Evolutionary conservation across 2,888 invertebrate species (phyloP).

Genomic region (Ormyrus pomaceus): DNA sequence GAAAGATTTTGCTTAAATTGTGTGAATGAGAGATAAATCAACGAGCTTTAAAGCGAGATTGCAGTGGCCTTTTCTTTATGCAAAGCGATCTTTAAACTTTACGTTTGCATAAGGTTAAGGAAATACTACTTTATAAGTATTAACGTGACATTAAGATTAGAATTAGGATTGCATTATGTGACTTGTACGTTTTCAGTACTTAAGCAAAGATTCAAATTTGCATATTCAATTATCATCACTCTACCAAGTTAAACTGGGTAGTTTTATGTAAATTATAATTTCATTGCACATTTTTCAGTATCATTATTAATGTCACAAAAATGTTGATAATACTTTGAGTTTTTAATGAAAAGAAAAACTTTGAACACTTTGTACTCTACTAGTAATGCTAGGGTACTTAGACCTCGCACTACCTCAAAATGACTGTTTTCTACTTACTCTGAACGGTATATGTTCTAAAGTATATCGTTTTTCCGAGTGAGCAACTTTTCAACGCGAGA

Average conservation of each 20-base stretch:
- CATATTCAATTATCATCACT: background rate
- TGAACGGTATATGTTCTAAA: constrained; percentile 4
- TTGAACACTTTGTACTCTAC: background rate
- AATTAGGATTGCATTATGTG: background rate
- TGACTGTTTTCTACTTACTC: constrained; percentile 27
- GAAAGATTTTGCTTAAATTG: background rate
- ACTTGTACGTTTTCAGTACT: no score
- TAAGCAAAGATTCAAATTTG: background rate
- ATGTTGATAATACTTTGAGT: background rate
- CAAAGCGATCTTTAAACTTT: background rate
- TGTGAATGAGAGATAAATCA: background rate
- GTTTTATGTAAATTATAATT: background rate
- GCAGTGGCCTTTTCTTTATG: no score
- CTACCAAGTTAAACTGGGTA: background rate
- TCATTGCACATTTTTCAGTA: background rate
- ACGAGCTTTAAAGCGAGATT: no score
- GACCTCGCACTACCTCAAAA: constrained; percentile 28
- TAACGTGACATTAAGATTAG: background rate
- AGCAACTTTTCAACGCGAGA: constrained; percentile 13
- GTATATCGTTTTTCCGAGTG: constrained; percentile 39
- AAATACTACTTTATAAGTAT: constrained; percentile 11
- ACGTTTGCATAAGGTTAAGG: background rate
- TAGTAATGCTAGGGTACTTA: constrained; percentile 34
- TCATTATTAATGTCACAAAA: background rate
- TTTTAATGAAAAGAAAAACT: no score